Conservation (phyloP, 2,113 vertebrate species). For the Plectropomus leopardus region DNA sequence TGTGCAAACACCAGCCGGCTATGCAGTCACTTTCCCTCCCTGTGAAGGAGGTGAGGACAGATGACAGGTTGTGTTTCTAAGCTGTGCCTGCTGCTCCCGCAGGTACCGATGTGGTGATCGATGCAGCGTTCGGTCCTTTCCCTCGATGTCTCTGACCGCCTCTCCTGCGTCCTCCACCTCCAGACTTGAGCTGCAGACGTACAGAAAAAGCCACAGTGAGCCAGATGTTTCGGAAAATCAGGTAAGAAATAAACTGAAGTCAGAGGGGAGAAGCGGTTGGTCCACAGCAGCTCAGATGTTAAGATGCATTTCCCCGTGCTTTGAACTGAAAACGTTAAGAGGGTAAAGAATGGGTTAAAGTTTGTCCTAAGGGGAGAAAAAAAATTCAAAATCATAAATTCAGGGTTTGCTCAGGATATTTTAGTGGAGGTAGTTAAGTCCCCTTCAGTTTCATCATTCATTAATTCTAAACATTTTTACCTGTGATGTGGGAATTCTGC, state of each 20-base stretch:
- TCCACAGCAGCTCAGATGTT: background rate
- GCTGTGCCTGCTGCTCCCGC: slow-evolving; percentile 83
- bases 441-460: background rate
- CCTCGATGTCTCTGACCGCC: slow-evolving; percentile 96
- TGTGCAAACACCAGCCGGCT: slow-evolving; percentile 4
- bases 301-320: background rate
- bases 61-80: slow-evolving; percentile 73
- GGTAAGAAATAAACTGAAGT: background rate
- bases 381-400: background rate
- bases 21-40: slow-evolving; percentile 24
- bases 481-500: background rate
- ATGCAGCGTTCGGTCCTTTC: slow-evolving; percentile 85
- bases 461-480: background rate
- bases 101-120: slow-evolving; percentile 78
- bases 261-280: background rate
- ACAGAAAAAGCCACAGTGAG: slow-evolving; percentile 15
- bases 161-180: slow-evolving; percentile 90
- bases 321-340: background rate
- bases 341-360: background rate
- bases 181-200: slow-evolving; percentile 87
- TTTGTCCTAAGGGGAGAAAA: background rate
- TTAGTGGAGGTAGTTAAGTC: background rate
- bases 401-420: background rate
- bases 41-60: background rate
- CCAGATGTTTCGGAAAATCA: background rate